Percentiles rank a stretch among this genome's conserved stretches.
phyloP scores from a whole-genome alignment of 2,797 vertebrate genomes.

The Hybognathus amarus region DNA sequence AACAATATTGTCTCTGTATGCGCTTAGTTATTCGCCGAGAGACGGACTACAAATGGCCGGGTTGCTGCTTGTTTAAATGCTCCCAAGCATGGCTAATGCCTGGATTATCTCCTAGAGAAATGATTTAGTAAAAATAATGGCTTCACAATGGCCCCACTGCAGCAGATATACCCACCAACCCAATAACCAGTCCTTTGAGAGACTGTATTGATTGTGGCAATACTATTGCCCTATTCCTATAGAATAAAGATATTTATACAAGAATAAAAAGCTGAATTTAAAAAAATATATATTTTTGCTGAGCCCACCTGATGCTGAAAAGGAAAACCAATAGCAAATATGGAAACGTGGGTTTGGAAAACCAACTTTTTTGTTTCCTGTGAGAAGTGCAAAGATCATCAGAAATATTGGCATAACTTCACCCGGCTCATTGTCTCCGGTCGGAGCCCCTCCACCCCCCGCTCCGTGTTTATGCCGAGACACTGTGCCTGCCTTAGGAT shows the following conservation, averaged over 20 bases:
- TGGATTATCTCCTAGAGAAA: conserved; percentile 56
- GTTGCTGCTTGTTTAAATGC: conserved; percentile 50
- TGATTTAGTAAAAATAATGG: conserved; percentile 54
- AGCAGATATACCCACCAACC: conserved; percentile 44
- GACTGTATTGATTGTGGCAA: conserved; percentile 48
- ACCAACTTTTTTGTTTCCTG: conserved; percentile 49
- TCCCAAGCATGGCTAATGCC: conserved; percentile 52
- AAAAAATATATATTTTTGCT: too few relatives aligned
- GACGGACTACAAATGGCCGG: conserved; percentile 55
- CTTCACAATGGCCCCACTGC: conserved; percentile 44
- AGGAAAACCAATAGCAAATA: conserved; percentile 13
- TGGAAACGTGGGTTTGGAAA: conserved; percentile 34
- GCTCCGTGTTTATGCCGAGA: conserved; percentile 65
- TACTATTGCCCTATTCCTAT: conserved; percentile 39
- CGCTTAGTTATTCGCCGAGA: conserved; percentile 52
- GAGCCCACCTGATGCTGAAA: conserved; percentile 30
- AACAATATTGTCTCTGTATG: conserved; percentile 51
- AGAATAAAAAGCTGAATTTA: neutral
- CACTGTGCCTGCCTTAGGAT: conserved; percentile 75
- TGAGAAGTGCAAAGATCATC: conserved; percentile 56
- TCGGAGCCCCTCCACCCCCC: conserved; percentile 62
- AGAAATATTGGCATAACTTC: conserved; percentile 52
- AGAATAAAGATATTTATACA: conserved; percentile 9
- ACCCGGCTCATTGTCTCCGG: conserved; percentile 56
- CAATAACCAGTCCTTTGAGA: conserved; percentile 50